Evolutionary conservation across 2,113 vertebrate genomes (phyloP), one percentile per base, ranked within the genome.

Genomic region (Oncorhynchus tshawytscha): DNA sequence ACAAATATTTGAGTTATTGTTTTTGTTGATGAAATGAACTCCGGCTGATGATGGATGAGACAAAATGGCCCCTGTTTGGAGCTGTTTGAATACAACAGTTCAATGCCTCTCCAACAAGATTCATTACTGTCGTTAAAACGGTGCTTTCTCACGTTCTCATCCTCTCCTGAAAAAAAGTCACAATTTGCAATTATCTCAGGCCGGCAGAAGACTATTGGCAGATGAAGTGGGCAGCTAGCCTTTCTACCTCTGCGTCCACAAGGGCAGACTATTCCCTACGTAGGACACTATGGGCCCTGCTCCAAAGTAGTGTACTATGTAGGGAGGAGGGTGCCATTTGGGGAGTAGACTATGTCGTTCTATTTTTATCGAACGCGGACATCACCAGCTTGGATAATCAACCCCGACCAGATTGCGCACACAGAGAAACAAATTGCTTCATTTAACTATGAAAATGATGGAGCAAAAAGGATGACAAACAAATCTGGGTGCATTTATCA

Each of bases 371-470:
- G 12, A 76, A 79, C 1, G 85, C 91, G 88, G 91, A 90, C 93
- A 90, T 92, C 92, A 89, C 79, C 89, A 90, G 88, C 88, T 90
- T 88, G 86, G 85, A 91, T 91, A 91, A 94, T 93, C 91, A 93
- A 90, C 86, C 89, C 80, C 75, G 39, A 88, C 87, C 90, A 89
- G 91, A 92, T 92, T 92, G 90, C 77, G 72, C 88, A 34, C 16
- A 83, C 83, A 27, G 85, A 84, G 86, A 90, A 91, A 92, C 91
- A 92, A 93, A 93, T 93, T 91, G 91, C 90, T 92, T 93, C 85
- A 91, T 92, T 93, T 92, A 88, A 86, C 83, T 87, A 90, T 88
- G 92, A 88, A 92, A 92, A 91, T 93, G 89, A 92, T 92, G 92
- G 91, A 92, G 87, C 86, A 89, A 91, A 87, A 18, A 84, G 91